Evolutionary conservation across 2,888 invertebrate species (phyloP).

Genomic region (Nomada lathburiana): DNA sequence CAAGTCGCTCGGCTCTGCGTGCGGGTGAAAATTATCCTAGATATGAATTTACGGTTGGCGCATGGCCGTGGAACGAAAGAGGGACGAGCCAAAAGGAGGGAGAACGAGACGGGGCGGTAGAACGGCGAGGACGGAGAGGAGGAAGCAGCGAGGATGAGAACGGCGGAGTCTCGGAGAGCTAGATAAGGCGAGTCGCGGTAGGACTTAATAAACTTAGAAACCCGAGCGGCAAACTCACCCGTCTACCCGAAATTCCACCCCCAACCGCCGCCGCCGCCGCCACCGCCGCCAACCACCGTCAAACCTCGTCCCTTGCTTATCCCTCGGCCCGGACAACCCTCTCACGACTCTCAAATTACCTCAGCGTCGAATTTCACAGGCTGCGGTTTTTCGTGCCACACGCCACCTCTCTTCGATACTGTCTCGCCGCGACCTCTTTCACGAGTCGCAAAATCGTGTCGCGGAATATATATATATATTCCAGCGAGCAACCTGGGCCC

Average conservation of each 20-base stretch:
- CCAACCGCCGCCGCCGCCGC: slow-evolving; percentile 63
- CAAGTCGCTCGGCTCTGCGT: slow-evolving; percentile 72
- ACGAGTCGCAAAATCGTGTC: slow-evolving; percentile 55
- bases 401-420: slow-evolving; percentile 53
- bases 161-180: slow-evolving; percentile 59
- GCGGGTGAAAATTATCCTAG: slow-evolving; percentile 82
- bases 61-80: slow-evolving; percentile 67
- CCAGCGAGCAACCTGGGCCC: background rate
- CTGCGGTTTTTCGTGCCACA: slow-evolving; percentile 68
- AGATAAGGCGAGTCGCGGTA: slow-evolving; percentile 78
- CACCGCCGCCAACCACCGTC: slow-evolving; percentile 57
- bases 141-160: slow-evolving; percentile 47
- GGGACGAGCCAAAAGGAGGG: slow-evolving; percentile 36
- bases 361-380: slow-evolving; percentile 71
- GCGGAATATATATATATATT: background rate
- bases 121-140: background rate
- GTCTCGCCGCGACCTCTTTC: slow-evolving; percentile 55
- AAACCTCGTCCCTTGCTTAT: slow-evolving; percentile 60
- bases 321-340: slow-evolving; percentile 64
- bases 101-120: slow-evolving; percentile 15
- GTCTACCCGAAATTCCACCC: slow-evolving; percentile 72
- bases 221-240: slow-evolving; percentile 69
- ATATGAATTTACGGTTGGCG: slow-evolving; percentile 82
- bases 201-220: slow-evolving; percentile 80
- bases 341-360: slow-evolving; percentile 74